Evolutionary conservation across 2,113 vertebrate species (phyloP).

Genomic region (Phasianus colchicus): DNA sequence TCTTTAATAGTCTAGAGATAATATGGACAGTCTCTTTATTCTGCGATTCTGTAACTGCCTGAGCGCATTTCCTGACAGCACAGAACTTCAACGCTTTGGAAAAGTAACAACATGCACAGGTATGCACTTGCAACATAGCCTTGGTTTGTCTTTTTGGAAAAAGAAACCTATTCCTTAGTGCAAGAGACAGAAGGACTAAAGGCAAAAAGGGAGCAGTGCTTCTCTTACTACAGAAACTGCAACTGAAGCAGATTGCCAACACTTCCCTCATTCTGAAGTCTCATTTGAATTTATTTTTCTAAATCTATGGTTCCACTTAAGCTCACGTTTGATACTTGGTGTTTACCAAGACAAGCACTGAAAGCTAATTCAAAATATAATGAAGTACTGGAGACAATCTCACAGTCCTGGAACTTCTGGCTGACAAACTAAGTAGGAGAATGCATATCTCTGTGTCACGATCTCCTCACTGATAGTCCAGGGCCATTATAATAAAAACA

Average conservation of each 20-base stretch:
- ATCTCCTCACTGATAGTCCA: not conserved
- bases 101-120: no score
- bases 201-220: not conserved
- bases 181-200: no score
- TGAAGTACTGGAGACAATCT: not conserved
- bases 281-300: not conserved
- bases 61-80: no score
- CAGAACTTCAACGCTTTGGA: no score
- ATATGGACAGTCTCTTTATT: no score
- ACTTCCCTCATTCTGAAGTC: not conserved
- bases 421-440: not conserved
- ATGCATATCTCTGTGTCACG: not conserved
- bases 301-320: not conserved
- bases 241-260: not conserved
- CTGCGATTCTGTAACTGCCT: no score
- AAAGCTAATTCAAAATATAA: not conserved
- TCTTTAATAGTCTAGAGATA: no score
- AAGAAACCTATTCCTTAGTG: no score
- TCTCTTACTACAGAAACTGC: not conserved
- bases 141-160: no score
- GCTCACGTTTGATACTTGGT: not conserved
- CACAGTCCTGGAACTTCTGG: not conserved
- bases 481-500: not conserved
- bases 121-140: no score
- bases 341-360: not conserved